Evolutionary conservation across 2,888 invertebrate species (phyloP), one percentile per base, ranked within the genome.

Genomic region (Platycheirus albimanus): DNA sequence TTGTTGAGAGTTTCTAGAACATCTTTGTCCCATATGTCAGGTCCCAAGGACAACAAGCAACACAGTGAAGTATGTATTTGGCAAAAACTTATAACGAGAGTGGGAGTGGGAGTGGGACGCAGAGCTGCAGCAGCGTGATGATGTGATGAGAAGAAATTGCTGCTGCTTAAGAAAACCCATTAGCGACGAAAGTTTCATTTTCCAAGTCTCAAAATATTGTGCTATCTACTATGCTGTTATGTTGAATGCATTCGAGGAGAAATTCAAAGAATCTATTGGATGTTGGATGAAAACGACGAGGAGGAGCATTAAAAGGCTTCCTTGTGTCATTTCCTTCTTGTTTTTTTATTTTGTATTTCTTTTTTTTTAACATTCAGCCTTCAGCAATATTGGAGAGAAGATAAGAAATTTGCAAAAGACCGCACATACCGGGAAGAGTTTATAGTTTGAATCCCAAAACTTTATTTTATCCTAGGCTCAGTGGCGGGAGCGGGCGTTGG

Each of bases 141-240:
- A n/a, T n/a, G n/a, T n/a, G n/a, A n/a, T n/a, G n/a, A n/a, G n/a
- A n/a, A n/a, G n/a, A n/a, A n/a, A n/a, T n/a, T 17, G 1, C n/a
- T 13, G 36, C 36, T 49, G 36, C 11, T 38, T 24, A 30, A 24
- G 47, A 38, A 58, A 56, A 56, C 24, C 43, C 58, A 70, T 70
- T 70, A 70, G 69, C 47, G 47, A 64, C 47, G 45, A 47, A 69
- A 56, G 43, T 58, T 69, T 47, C n/a, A 13, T 45, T 56, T 47
- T 11, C 33, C 33, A 69, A 45, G 33, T 33, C 38, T 36, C 24
- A 41, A 49, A 70, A 56, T 58, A 58, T 49, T 38, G 10, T 69
- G 54, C 20, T 36, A n/a, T n/a, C 19, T 56, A 24, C 17, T 15
- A 8, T 54, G 13, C 11, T 19, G 33, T 1, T 7, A 28, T 20